Percentiles rank a stretch among this genome's conserved stretches.
phyloP scores from a whole-genome alignment of 2,888 invertebrate genomes.

The Leucoptera coffeella region DNA sequence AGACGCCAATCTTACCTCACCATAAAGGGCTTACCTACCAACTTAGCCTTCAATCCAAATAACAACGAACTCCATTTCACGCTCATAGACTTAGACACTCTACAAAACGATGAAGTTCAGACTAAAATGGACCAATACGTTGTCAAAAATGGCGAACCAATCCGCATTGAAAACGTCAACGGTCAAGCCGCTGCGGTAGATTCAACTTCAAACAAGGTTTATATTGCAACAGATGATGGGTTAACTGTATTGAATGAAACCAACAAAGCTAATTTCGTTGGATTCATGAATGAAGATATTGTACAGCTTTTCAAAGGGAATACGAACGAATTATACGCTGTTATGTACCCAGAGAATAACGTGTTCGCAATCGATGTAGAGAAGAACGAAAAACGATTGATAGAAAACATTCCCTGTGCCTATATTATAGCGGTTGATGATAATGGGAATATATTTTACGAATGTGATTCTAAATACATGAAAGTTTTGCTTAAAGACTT shows the following conservation, averaged over 20 bases:
- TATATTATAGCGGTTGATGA: conserved; percentile 32
- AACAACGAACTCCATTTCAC: conserved; percentile 30
- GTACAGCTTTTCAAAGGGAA: conserved; percentile 29
- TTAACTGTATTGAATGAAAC: conserved; percentile 21
- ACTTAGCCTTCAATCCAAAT: conserved; percentile 21
- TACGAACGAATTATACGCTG: conserved; percentile 23
- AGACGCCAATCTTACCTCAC: conserved; percentile 20
- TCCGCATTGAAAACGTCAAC: conserved; percentile 25
- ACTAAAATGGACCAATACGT: conserved; percentile 42
- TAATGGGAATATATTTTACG: conserved; percentile 29
- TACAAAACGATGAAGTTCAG: conserved; percentile 32
- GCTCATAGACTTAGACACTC: conserved; percentile 28
- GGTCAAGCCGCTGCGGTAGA: conserved; percentile 38
- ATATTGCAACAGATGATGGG: conserved; percentile 31
- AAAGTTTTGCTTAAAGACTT: conserved; percentile 33
- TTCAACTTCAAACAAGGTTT: conserved; percentile 18
- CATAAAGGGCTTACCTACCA: conserved; percentile 37
- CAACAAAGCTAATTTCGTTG: conserved; percentile 20
- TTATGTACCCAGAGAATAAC: conserved; percentile 31
- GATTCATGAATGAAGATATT: conserved; percentile 33
- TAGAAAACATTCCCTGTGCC: conserved; percentile 30
- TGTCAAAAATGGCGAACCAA: conserved; percentile 19
- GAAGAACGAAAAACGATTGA: conserved; percentile 22
- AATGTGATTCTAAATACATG: conserved; percentile 40
- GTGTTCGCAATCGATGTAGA: conserved; percentile 21